Conservation (phyloP, 2,113 vertebrate genomes). For the Alligator sinensis region DNA sequence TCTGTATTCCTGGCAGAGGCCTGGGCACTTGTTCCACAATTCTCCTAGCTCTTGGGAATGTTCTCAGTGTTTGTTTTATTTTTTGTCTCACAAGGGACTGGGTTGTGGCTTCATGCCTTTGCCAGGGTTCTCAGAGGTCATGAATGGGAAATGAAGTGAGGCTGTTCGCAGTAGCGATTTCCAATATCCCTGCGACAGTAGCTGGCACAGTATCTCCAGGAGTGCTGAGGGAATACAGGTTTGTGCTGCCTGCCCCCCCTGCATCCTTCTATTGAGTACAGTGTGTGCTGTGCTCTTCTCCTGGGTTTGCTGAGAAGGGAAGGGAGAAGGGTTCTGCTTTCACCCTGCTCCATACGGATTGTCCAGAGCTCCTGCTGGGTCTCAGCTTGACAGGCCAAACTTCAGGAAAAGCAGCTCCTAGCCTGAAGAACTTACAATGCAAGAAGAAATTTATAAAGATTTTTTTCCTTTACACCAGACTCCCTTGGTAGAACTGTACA, state of each 20-base stretch:
- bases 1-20: not conserved
- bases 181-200: too few species aligned
- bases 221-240: not conserved
- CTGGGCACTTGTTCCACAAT: not conserved
- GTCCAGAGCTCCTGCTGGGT: not conserved
- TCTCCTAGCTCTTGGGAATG: not conserved
- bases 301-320: not conserved
- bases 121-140: not conserved
- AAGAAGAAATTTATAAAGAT: too few species aligned
- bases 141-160: not conserved
- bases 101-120: not conserved
- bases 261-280: not conserved
- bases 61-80: not conserved
- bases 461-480: not conserved
- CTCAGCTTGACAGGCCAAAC: not conserved
- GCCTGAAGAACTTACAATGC: too few species aligned
- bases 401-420: too few species aligned
- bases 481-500: not conserved
- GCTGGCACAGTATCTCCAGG: not conserved
- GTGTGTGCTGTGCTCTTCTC: fast-evolving
- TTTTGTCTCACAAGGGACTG: not conserved
- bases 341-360: not conserved
- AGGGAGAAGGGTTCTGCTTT: not conserved
- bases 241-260: not conserved
- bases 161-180: not conserved